A percentile compares a stretch with the other conserved stretches of the same genome.
Conservation (phyloP, 2,888 invertebrate genomes). For the Caenorhabditis plicata region DNA sequence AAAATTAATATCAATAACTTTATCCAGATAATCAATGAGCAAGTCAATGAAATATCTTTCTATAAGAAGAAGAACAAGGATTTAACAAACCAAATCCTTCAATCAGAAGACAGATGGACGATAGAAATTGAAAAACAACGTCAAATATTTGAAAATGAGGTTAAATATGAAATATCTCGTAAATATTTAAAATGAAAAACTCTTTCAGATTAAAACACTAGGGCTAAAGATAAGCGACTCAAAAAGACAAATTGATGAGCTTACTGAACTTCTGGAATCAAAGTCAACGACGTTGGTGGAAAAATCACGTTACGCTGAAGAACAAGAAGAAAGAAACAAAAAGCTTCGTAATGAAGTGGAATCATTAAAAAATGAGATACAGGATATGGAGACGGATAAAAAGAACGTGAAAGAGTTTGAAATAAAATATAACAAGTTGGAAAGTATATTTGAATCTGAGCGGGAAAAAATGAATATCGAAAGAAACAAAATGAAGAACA, state of each 20-base stretch:
- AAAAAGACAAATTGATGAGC: constrained; percentile 45
- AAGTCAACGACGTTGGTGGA: constrained; percentile 53
- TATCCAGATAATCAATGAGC: constrained; percentile 35
- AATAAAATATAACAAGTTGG: constrained; percentile 64
- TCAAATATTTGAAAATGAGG: constrained; percentile 55
- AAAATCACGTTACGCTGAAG: constrained; percentile 52
- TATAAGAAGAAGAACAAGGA: constrained; percentile 65
- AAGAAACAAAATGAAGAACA: constrained; percentile 57
- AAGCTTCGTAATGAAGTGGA: constrained; percentile 29
- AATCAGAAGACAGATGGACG: constrained; percentile 66
- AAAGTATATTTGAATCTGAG: constrained; percentile 61
- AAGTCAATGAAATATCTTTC: constrained; percentile 46
- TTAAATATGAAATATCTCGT: too few relatives aligned
- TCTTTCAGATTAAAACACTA: constrained; percentile 43
- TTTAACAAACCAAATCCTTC: constrained; percentile 62
- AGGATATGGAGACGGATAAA: constrained; percentile 59
- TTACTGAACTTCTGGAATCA: constrained; percentile 36
- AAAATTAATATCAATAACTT: not conserved
- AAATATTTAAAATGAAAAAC: not conserved
- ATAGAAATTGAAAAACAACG: constrained; percentile 64
- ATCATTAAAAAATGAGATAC: constrained; percentile 30
- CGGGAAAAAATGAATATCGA: constrained; percentile 59
- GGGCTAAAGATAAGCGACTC: constrained; percentile 40
- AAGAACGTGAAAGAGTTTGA: constrained; percentile 60
- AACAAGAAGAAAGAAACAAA: constrained; percentile 39